These are phyloP conservation scores for Lasioglossum figueresi DNA, from an alignment of 2,888 invertebrate genomes.

Conservation along the genomic window DNA sequence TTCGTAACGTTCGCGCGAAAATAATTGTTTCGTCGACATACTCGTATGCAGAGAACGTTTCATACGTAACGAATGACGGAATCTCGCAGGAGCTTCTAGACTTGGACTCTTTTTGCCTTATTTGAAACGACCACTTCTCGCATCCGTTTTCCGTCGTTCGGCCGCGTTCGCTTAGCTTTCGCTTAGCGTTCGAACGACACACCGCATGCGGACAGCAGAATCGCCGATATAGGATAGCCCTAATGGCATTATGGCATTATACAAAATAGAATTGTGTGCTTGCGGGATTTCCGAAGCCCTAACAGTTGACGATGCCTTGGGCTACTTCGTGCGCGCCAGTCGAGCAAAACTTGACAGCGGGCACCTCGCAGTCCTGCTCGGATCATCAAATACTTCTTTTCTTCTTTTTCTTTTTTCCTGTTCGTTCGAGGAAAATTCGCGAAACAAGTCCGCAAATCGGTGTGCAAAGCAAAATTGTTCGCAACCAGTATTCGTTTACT, in stretches of 20 bases:
- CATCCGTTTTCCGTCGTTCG: slow-evolving; percentile 12
- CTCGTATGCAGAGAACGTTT: neutral
- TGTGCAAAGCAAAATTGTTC: neutral
- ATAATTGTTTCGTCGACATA: neutral
- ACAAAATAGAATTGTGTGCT: slow-evolving; percentile 79
- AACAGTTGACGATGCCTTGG: slow-evolving; percentile 54
- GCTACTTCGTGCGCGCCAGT: slow-evolving; percentile 62
- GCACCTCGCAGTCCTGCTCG: slow-evolving; percentile 18
- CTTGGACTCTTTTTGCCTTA: neutral
- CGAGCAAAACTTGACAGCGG: slow-evolving; percentile 54
- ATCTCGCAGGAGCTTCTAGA: neutral
- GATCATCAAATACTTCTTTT: neutral
- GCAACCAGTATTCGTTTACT: neutral
- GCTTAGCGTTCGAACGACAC: slow-evolving; percentile 8
- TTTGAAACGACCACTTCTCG: neutral
- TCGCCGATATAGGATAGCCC: slow-evolving; percentile 26
- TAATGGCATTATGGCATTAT: slow-evolving; percentile 80
- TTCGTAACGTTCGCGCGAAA: neutral
- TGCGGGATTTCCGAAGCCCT: slow-evolving; percentile 79
- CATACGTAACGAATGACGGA: neutral
- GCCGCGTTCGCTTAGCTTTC: too few relatives aligned
- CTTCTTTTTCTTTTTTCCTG: slow-evolving; percentile 1
- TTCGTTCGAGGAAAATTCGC: neutral
- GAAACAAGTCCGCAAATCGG: neutral
- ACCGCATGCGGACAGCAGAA: slow-evolving; percentile 37